These are phyloP conservation scores for Malachius bipustulatus DNA, from an alignment of 2,888 invertebrate species.

Conservation along the genomic window DNA sequence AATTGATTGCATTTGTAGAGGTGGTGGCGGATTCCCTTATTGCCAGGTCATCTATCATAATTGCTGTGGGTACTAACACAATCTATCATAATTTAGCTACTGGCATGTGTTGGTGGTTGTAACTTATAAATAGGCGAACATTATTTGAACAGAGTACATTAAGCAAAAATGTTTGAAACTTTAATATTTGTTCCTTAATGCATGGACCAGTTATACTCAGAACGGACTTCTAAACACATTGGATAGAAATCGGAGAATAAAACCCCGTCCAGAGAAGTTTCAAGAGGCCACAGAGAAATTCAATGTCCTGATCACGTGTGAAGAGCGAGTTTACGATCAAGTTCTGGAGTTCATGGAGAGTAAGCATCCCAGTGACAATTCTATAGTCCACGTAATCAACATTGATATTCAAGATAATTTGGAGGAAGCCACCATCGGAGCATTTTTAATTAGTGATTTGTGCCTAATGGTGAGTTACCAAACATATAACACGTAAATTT, in stretches of 20 bases:
- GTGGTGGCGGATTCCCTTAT: no score
- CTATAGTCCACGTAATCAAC: constrained; percentile 92
- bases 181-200: constrained; percentile 9
- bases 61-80: no score
- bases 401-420: constrained; percentile 99
- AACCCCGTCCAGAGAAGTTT: constrained; percentile 87
- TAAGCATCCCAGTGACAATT: constrained; percentile 64
- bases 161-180: no score
- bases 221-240: constrained; percentile 97
- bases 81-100: no score
- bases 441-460: constrained; percentile 94
- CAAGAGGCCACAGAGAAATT: constrained; percentile 82
- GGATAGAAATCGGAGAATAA: constrained; percentile 92
- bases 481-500: no score
- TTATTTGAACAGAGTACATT: no score
- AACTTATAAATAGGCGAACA: no score
- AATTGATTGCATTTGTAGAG: no score
- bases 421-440: constrained; percentile 97
- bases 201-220: constrained; percentile 57
- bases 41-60: no score
- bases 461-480: constrained; percentile 63
- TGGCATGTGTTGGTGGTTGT: no score
- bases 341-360: constrained; percentile 88
- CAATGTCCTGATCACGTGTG: constrained; percentile 92
- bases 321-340: constrained; percentile 98